Evolutionary conservation across 2,113 vertebrate species (phyloP), one percentile per base, ranked within the genome.

Genomic region (Scopus umbretta): DNA sequence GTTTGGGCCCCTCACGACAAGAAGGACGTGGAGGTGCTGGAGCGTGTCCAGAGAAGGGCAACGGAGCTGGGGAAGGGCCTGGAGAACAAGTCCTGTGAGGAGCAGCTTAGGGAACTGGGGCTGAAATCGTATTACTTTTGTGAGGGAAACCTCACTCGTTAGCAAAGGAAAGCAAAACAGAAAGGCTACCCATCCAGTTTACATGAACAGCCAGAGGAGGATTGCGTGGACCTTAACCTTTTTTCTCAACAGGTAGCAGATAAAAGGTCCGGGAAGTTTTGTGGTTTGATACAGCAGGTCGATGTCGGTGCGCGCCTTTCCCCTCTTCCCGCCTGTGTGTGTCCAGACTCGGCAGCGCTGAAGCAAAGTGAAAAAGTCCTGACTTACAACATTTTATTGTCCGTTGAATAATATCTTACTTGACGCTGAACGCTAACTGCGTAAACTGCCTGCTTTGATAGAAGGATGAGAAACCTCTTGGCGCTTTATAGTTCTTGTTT

Each of bases 271-370:
- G 1, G 26, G 14, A 10, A 21, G 45, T 10, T 78, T 40, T 47
- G 23, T 14, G 1, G 56, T n/a, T 43, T 21, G n/a, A 21, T 22
- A 5, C 3, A 16, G 67, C 2, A 1, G 13, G 26, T 19, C 0
- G 6, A 18, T 42, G 13, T 22, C 36, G 1, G 20, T 5, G 43
- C 1, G 0, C 38, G 53, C 53, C 61, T 29, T 43, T 49, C 52
- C 38, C n/a, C 15, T 27, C 42, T 22, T 25, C 34, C 63, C 10
- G 8, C 3, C 49, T 2, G 6, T 3, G 4, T n/a, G 27, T 14
- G 19, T 7, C 32, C 45, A n/a, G 40, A 13, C 25, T 10, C 13
- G 61, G 34, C 66, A 59, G 43, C 29, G 2, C 36, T 16, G 11
- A 17, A 42, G 30, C 55, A 10, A 49, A 58, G 42, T 30, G 29